Percentiles rank a stretch among this genome's conserved stretches.
Evolutionary conservation across 1,140 invertebrate species (phyloP).

Genomic region (Zaprionus vittiger): DNA sequence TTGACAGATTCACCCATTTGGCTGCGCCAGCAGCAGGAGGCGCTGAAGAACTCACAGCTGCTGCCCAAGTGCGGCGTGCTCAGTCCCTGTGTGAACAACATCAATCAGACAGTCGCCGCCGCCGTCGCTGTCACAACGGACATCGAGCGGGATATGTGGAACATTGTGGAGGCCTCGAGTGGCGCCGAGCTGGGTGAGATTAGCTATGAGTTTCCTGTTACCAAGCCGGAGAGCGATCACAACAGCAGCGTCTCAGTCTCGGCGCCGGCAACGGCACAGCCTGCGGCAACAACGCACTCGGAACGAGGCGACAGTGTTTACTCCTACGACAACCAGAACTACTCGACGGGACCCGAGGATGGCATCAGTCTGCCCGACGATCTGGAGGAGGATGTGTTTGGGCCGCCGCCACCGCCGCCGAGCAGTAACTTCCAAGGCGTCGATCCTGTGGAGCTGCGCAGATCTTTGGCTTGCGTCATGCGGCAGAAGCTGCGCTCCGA

Average conservation of each 20-base stretch:
- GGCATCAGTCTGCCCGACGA: slow-evolving; percentile 58
- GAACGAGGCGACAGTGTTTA: slow-evolving; percentile 54
- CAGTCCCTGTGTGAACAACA: slow-evolving; percentile 75
- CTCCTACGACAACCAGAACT: slow-evolving; percentile 80
- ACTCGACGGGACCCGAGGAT: slow-evolving; percentile 63
- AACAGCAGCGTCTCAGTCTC: slow-evolving; percentile 52
- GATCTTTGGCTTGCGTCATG: slow-evolving; percentile 68
- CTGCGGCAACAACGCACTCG: slow-evolving; percentile 17
- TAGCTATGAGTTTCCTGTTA: slow-evolving; percentile 73
- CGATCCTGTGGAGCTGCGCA: slow-evolving; percentile 61
- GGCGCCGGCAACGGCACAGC: slow-evolving; percentile 26
- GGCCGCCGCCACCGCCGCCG: slow-evolving; percentile 42
- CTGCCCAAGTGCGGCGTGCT: slow-evolving; percentile 75
- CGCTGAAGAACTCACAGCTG: slow-evolving; percentile 69
- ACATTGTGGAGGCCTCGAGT: slow-evolving; percentile 83
- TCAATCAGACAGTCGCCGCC: slow-evolving; percentile 83
- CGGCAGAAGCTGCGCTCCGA: slow-evolving; percentile 77
- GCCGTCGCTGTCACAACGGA: slow-evolving; percentile 82
- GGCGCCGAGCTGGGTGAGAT: slow-evolving; percentile 74
- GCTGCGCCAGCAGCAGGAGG: slow-evolving; percentile 79
- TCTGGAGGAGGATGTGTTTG: slow-evolving; percentile 81
- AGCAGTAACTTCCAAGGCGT: slow-evolving; percentile 44
- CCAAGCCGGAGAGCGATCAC: slow-evolving; percentile 60
- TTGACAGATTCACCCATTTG: slow-evolving; percentile 77
- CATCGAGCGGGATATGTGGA: slow-evolving; percentile 84